Conservation (phyloP, 2,113 vertebrate species). For the Setophaga petechia region DNA sequence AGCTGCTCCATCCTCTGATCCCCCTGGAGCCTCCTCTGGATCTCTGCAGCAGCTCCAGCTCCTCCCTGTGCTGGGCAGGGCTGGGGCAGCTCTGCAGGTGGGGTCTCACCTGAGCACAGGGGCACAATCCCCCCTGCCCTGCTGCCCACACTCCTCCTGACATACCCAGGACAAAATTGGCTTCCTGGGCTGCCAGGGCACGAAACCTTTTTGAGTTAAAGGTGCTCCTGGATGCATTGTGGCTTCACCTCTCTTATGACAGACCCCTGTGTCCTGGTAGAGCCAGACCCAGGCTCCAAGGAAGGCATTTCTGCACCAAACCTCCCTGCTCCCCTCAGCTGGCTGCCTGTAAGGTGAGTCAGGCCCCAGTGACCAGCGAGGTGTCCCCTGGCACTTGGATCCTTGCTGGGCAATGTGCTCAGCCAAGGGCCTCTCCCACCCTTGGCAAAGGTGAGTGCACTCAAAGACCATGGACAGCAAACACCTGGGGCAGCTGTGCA, state of each 20-base stretch:
- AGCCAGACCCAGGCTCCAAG: background rate
- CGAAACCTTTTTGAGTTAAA: accelerated
- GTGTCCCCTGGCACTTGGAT: accelerated
- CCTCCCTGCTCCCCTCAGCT: background rate
- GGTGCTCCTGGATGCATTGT: accelerated
- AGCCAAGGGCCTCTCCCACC: background rate
- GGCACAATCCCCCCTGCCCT: background rate
- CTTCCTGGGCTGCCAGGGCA: background rate
- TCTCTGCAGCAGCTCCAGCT: background rate
- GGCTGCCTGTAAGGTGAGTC: accelerated
- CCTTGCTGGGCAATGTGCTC: accelerated
- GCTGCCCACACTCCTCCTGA: background rate
- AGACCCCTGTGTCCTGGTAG: accelerated
- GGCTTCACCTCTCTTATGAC: background rate
- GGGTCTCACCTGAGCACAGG: background rate
- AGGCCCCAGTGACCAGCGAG: background rate
- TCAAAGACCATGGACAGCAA: background rate
- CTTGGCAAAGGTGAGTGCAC: background rate
- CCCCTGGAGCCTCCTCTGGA: background rate
- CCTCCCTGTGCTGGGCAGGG: background rate
- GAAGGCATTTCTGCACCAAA: background rate
- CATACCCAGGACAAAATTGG: background rate
- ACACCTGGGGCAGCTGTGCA: background rate
- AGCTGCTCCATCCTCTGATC: background rate
- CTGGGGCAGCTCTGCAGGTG: background rate